These are phyloP conservation scores for Phyllostomus hastatus DNA, from an alignment of 2,113 vertebrate species.

Conservation along the genomic window DNA sequence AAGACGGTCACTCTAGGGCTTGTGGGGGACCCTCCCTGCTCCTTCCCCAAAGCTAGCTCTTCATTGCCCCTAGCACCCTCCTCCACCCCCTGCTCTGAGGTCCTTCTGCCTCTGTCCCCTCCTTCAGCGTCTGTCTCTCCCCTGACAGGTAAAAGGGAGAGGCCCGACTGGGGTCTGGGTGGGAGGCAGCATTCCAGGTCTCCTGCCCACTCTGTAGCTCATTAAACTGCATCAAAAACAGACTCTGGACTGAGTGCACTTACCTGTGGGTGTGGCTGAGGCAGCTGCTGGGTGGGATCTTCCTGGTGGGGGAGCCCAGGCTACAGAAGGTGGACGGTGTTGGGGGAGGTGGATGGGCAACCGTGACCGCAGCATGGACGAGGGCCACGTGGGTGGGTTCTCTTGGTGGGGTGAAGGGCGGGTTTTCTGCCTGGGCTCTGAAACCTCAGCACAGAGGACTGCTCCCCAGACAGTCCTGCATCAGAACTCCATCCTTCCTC, in stretches of 20 bases:
- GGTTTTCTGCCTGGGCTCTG: neutral
- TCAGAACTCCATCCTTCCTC: neutral
- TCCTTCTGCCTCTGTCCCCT: neutral
- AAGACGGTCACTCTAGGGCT: no score
- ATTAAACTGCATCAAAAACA: neutral
- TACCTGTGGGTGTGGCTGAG: neutral
- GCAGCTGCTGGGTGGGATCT: neutral
- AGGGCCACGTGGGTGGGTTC: neutral
- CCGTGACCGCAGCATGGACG: neutral
- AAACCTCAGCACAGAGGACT: neutral
- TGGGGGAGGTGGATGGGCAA: neutral
- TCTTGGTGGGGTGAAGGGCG: neutral
- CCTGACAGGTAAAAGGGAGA: neutral
- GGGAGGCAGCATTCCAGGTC: neutral
- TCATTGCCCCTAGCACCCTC: neutral
- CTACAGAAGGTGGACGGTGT: neutral
- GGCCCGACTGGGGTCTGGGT: neutral
- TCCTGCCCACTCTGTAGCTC: neutral
- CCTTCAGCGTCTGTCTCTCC: neutral
- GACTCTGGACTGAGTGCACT: neutral
- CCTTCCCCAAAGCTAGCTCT: neutral
- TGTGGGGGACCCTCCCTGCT: neutral
- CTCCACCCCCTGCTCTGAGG: neutral
- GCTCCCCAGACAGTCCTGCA: neutral
- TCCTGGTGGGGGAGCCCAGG: neutral